Evolutionary conservation across 2,797 vertebrate species (phyloP), one percentile per base, ranked within the genome.

Genomic region (Hephaestus fuliginosus): DNA sequence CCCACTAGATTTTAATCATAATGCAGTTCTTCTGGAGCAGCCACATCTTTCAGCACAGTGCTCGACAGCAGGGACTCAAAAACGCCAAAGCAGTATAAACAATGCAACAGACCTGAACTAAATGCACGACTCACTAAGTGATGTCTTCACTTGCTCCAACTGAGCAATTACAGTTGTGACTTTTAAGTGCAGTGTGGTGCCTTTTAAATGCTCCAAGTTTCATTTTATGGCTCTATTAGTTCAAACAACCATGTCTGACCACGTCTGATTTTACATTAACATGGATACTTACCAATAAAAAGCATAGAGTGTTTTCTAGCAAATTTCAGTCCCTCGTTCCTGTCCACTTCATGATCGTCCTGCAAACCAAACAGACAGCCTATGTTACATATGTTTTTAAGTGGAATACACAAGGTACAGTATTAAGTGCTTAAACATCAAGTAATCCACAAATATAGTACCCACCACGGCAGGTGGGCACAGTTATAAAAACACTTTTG

Each of bases 231-330:
- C 64, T 83, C 36, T 78, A 65, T 74, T 65, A 74, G 62, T 78
- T 49, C 77, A 78, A 84, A 80, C 55, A 63, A 73, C 65, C 68
- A 64, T 48, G 78, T 81, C 72, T 48, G 57, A 76, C 55, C 25
- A 62, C 11, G 36, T 62, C 44, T 70, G 60, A 82, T 68, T 72
- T 69, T 2, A 56, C 57, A 41, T 46, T 18, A 48, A 69, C 30
- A 53, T 18, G 25, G 41, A 74, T 18, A 88, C 97, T 80, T 94
- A 99, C 98, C 98, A 92, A 99, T 99, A 91, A 99, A 99, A 89
- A 99, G 96, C 98, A 99, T 99, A 3, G 98, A 98, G 96, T 99
- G 98, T 94, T 99, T 99, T 80, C 97, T 95, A 53, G 98, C 98
- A 92, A 99, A 99, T 88, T 98, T 98, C 86, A 99, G 94, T 57